Evolutionary conservation across 2,113 vertebrate species (phyloP), one percentile per base, ranked within the genome.

Genomic region (Solenodon paradoxus): DNA sequence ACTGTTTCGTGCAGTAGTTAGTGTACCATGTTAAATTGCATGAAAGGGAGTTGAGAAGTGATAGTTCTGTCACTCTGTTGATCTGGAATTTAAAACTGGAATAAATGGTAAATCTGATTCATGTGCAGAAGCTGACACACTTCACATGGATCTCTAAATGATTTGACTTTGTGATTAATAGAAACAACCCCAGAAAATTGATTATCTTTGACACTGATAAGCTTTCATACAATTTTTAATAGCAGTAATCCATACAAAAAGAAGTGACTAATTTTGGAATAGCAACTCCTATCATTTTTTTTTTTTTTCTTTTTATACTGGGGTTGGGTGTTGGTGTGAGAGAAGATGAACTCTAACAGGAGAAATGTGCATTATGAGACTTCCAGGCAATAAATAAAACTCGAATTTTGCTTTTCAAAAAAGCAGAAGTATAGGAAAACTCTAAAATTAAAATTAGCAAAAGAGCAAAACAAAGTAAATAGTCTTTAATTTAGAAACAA

Each of bases 21-120:
- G 0, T 53, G 4, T 95, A n/a, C 64, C 28, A 24, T 86, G 40
- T 79, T 72, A 81, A 45, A 84, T 74, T 40, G 1, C 7, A 96
- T 42, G 16, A 69, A 84, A 74, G 16, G 7, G 38, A 78, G n/a
- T 57, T 69, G 42, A 88, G 17, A 88, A 57, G 30, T 22, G 28
- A 30, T 91, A 53, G 30, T 74, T 85, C 38, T 55, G 30, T 74
- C 22, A 72, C 5, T 81, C 8, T 69, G 57, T 72, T 88, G 32
- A 81, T 20, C 42, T 96, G 45, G 28, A 74, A 79, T 79, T 96
- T 95, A 79, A 87, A 89, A 93, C 32, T 69, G 16, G 9, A 16
- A 35, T 55, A 79, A 42, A 42, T 61, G n/a, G 16, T 83, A 75
- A 87, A 38, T 61, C 16, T 66, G 42, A 66, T 7, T 88, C 9